Evolutionary conservation across 2,888 invertebrate genomes (phyloP), one percentile per base, ranked within the genome.

Genomic region (Hymenopus coronatus): DNA sequence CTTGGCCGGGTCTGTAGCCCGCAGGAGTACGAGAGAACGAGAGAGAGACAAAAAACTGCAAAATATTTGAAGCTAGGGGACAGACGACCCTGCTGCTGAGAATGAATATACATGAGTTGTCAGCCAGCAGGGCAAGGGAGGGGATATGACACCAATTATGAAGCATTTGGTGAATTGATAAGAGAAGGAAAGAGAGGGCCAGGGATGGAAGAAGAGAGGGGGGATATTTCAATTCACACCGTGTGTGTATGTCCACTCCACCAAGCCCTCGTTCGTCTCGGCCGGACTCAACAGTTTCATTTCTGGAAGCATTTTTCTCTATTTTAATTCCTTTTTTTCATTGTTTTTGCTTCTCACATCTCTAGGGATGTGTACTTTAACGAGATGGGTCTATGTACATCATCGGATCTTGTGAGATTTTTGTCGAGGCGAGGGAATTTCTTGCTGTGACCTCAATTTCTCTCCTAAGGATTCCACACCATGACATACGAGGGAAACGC

Each of bases 111-210:
- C 89, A 89, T 89, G 87, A 89, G 87, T 40, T 46, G 89, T 28
- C 33, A 25, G n/a, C 82, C 54, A 85, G 46, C n/a, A 85, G 25
- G 15, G 27, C 15, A 46, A 83, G 30, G 82, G 83, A 46, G 27
- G 86, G 88, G 85, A 83, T 83, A 89, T 90, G 90, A 90, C 90
- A 90, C 90, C 90, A 90, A 90, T 90, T 90, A 90, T 89, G 90
- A 89, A 90, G 89, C 90, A 90, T 90, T 90, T 90, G 90, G 90
- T 89, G 90, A 90, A 90, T 90, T 90, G 90, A 90, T 90, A 89
- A 90, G 88, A 89, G 89, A 89, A 84, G 88, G 85, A 85, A 84
- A 82, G 70, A 54, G 30, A 84, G 25, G 54, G 28, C 83, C 84
- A 84, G 70, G 33, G 20, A 7, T 12, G 30, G 30, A 28, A 82